Evolutionary conservation across 2,113 vertebrate genomes (phyloP).

Genomic region (Corynorhinus townsendii): DNA sequence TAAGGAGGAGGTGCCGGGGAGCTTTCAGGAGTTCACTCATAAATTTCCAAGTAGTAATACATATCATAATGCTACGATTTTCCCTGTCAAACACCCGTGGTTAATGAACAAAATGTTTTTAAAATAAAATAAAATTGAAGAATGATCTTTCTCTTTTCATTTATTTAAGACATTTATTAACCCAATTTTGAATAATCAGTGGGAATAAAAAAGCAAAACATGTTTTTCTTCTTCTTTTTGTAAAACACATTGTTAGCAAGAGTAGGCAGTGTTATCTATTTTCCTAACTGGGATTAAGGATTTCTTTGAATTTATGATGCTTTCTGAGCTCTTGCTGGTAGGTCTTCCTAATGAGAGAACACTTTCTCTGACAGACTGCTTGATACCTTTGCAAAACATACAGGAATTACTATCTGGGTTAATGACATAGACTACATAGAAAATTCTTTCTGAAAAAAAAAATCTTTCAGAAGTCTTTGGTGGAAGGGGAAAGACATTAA

Average conservation of each 20-base stretch:
- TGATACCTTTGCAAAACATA: neutral
- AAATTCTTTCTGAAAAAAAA: slow-evolving; percentile 9
- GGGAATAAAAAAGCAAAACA: neutral
- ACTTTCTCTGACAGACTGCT: neutral
- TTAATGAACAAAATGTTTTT: neutral
- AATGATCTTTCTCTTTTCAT: neutral
- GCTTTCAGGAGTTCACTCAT: neutral
- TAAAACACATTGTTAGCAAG: neutral
- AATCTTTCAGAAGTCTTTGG: slow-evolving; percentile 48
- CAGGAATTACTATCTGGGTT: neutral
- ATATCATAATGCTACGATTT: neutral
- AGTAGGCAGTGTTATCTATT: neutral
- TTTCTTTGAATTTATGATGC: neutral
- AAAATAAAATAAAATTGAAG: slow-evolving; percentile 1
- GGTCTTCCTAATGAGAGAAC: neutral
- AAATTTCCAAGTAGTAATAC: neutral
- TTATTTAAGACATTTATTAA: slow-evolving; percentile 3
- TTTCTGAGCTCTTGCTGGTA: neutral
- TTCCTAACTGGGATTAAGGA: neutral
- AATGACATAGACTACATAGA: neutral
- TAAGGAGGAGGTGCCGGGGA: neutral
- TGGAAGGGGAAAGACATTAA: slow-evolving; percentile 47
- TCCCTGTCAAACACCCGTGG: neutral
- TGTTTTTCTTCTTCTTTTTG: neutral
- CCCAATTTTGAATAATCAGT: neutral